Evolutionary conservation across 2,113 vertebrate species (phyloP), one percentile per base, ranked within the genome.

Genomic region (Sebastes schlegelii): DNA sequence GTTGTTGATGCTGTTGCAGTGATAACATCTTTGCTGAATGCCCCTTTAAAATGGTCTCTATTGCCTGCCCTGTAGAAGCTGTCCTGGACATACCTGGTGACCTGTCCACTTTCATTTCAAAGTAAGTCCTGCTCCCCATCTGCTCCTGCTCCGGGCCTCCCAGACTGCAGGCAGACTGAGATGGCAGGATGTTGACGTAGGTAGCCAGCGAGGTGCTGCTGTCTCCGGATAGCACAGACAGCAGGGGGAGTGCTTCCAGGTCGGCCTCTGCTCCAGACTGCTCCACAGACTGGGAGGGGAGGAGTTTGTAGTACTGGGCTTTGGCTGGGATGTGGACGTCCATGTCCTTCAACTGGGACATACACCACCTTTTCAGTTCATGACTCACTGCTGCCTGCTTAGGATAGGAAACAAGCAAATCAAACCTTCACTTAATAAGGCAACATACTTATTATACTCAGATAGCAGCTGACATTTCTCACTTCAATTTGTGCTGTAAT

Each of bases 311-410:
- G 85, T 95, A 91, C 61, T 93, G 93, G 58, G 91, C 93, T 72
- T 96, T 95, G 80, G 95, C 94, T 65, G 96, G 94, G 77, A 95
- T 88, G 72, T 92, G 96, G 83, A 95, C 70, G 55, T 97, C 95
- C 74, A 96, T 90, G 86, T 95, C 96, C 90, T 96, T 96, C 85
- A 98, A 95, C 94, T 97, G 97, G 81, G 97, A 84, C 92, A 96
- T 73, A 88, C 96, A 97, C 97, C 96, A 97, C 43, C 91, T 95
- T 94, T 97, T 97, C 90, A 97, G 90, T 65, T 97, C 96, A 21
- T 95, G 93, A 0, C 95, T 95, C 89, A 96, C 90, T 5, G 95
- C 95, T 54, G 92, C 90, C 97, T 98, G 69, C 73, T 84, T 89
- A 74, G 85, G 86, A 89, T 79, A 77, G 65, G 6, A 81, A 13